These are phyloP conservation scores for Lonchura striata DNA, from an alignment of 2,113 vertebrate species.

Conservation along the genomic window DNA sequence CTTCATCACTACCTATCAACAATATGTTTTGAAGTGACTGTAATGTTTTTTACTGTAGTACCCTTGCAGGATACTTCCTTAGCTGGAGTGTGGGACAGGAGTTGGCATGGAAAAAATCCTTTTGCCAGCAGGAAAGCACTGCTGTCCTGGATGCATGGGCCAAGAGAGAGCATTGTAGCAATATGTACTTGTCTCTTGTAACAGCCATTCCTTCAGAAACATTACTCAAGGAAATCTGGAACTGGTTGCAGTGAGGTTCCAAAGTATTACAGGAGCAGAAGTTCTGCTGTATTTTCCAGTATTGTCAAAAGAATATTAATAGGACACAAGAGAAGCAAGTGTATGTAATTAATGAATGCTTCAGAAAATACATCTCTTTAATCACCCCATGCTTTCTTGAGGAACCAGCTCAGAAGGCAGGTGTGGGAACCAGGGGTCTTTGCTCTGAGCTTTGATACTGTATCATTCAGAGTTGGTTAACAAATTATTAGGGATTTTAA, in stretches of 20 bases:
- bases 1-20: neutral
- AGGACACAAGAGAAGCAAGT: neutral
- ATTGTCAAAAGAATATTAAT: neutral
- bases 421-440: neutral
- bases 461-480: neutral
- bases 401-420: neutral
- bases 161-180: neutral
- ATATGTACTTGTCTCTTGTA: neutral
- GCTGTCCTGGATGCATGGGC: neutral
- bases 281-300: neutral
- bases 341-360: neutral
- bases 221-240: neutral
- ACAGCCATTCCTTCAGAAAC: neutral
- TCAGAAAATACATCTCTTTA: neutral
- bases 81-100: neutral
- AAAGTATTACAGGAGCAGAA: neutral
- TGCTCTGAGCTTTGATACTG: neutral
- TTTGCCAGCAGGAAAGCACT: neutral
- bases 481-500: neutral
- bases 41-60: neutral
- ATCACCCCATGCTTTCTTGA: neutral
- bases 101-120: neutral
- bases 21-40: neutral
- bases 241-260: neutral
- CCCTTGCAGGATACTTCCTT: neutral